These are phyloP conservation scores for Marronus borbonicus DNA, from an alignment of 2,888 invertebrate genomes.

Conservation along the genomic window DNA sequence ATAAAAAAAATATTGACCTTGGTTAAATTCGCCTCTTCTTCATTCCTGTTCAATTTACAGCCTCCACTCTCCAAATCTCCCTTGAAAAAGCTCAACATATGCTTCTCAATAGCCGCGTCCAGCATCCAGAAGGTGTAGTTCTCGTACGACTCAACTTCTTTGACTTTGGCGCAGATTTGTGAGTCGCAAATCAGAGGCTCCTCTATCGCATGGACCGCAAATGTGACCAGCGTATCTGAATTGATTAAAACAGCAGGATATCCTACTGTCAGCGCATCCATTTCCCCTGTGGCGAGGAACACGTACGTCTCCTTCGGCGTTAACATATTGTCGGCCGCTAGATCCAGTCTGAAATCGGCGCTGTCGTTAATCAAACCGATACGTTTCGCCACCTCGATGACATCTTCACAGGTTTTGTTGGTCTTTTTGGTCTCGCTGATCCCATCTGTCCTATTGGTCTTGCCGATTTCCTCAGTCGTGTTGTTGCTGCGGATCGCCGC, in stretches of 20 bases:
- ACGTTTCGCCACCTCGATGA: too few relatives aligned
- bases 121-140: conserved; percentile 5
- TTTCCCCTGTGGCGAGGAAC: neutral
- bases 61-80: neutral
- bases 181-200: neutral
- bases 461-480: too few relatives aligned
- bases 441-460: too few relatives aligned
- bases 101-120: neutral
- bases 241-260: conserved; percentile 6
- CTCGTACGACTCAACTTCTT: neutral
- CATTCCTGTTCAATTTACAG: neutral
- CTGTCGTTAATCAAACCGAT: too few relatives aligned
- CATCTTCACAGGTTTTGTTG: too few relatives aligned
- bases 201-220: neutral
- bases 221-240: neutral
- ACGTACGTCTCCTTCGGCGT: neutral
- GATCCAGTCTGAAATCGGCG: too few relatives aligned
- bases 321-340: neutral
- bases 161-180: neutral
- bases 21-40: neutral
- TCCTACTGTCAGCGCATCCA: neutral
- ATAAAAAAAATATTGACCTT: neutral
- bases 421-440: too few relatives aligned
- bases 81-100: neutral
- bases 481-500: too few relatives aligned